Conservation (phyloP, 2,888 invertebrate genomes). For the Patella ulyssiponensis region DNA sequence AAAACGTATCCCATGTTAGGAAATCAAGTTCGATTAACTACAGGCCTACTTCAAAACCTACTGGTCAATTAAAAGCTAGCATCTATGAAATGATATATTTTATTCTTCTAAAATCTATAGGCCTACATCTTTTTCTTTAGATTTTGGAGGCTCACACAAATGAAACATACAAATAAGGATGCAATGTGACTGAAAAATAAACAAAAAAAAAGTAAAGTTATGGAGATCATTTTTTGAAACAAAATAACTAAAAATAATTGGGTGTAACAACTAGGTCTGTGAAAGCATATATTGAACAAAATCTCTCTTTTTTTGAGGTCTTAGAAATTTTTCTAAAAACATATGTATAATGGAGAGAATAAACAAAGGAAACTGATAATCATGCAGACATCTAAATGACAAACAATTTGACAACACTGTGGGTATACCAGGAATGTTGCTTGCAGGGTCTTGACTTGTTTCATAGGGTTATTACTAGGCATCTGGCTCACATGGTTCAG, state of each 20-base stretch:
- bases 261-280: neutral
- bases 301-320: neutral
- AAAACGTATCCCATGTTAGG: too few relatives aligned
- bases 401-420: conserved; percentile 8
- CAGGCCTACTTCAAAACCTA: too few relatives aligned
- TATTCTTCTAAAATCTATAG: too few relatives aligned
- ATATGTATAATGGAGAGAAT: too few relatives aligned
- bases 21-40: too few relatives aligned
- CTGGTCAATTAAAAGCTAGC: too few relatives aligned
- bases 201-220: neutral
- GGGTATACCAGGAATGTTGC: conserved; percentile 44
- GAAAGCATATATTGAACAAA: neutral
- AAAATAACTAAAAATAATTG: conserved; percentile 5
- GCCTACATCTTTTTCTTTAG: too few relatives aligned
- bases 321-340: too few relatives aligned
- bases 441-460: conserved; percentile 57
- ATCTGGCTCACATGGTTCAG: conserved; percentile 76
- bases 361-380: too few relatives aligned
- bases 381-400: too few relatives aligned
- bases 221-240: neutral
- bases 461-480: conserved; percentile 66
- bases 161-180: neutral
- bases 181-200: neutral
- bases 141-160: neutral
- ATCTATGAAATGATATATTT: too few relatives aligned